Percentiles rank a stretch among this genome's conserved stretches.
phyloP scores from a whole-genome alignment of 2,797 vertebrate genomes.

The Triplophysa yarkandensis region DNA sequence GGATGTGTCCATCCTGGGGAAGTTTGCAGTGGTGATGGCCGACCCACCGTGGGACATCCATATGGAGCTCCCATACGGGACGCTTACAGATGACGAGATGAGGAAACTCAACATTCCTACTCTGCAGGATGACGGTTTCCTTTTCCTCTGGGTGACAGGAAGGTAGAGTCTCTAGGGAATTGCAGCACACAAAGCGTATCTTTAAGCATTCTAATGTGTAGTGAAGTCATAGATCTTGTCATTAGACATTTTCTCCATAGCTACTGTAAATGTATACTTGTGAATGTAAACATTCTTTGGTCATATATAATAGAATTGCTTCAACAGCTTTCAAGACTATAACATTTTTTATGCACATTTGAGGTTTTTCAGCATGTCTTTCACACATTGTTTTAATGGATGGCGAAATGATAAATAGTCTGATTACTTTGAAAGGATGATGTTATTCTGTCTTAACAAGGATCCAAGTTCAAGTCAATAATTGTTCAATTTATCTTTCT shows the following conservation, averaged over 20 bases:
- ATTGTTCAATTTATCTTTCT: constrained; percentile 20
- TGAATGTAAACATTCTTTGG: no score
- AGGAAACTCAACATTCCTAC: constrained; percentile 92
- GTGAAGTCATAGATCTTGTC: neutral
- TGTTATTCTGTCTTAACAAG: neutral
- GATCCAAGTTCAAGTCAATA: neutral
- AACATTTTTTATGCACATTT: no score
- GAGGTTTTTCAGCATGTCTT: neutral
- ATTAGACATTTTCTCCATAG: neutral
- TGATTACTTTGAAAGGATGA: neutral
- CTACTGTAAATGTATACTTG: neutral
- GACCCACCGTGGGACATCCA: constrained; percentile 98
- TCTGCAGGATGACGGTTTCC: constrained; percentile 92
- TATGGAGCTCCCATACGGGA: constrained; percentile 96
- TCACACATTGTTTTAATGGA: neutral
- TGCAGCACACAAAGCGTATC: neutral
- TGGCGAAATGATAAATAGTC: neutral
- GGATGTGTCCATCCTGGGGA: constrained; percentile 92
- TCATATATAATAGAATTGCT: neutral
- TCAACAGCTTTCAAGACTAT: no score
- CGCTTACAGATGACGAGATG: constrained; percentile 94
- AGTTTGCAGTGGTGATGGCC: constrained; percentile 95
- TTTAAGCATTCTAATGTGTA: neutral
- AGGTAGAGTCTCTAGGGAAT: constrained; percentile 70
- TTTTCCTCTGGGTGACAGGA: constrained; percentile 96